Base-by-base conservation (phyloP, 2,888 invertebrate species). In the Seira musarum region DNA sequence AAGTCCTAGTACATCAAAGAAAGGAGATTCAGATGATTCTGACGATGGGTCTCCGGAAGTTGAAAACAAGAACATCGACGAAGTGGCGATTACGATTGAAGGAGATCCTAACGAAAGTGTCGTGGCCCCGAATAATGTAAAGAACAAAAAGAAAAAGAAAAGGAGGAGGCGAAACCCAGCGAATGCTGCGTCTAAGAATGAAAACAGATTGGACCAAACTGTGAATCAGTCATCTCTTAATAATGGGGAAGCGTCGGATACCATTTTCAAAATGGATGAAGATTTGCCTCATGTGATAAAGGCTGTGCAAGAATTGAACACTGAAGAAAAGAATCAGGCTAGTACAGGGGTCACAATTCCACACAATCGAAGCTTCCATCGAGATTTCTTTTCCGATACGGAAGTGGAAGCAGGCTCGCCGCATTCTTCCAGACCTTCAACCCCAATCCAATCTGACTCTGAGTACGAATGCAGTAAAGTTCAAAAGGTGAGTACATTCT, bases 361-460 rank as follows among this genome's bases (percentile, higher is more conserved):
- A 40, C 85, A 84, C 19, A 85, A 83, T 67, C 35, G 87, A 24
- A 85, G 85, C 71, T 85, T 83, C 66, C 87, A 87, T 78, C 84
- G 87, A 13, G 87, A 87, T 60, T 87, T 87, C 69, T 87, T 80
- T 65, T 87, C 87, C 8, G 87, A 87, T 64, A 86, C 86, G 60
- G 87, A 87, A 82, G 84, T 85, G 22, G 87, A 84, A 66, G 85
- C 80, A 6, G 72, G 71, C 46, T 81, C 85, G 84, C 89, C 89
- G n/a, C 87, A 88, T 82, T 90, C 91, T 82, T 94, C 94, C 46
- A 92, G 96, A 80, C 93, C 94, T 53, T 93, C 93, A 83, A 94
- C 96, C 15, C 96, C 97, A 6, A 93, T 95, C 82, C 96, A 96
- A 89, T 97, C 97, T 60, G 98, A 98, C 89, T 96, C 97, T 0